These are phyloP conservation scores for Lepidurus arcticus DNA, from an alignment of 1,140 invertebrate genomes.

Conservation along the genomic window DNA sequence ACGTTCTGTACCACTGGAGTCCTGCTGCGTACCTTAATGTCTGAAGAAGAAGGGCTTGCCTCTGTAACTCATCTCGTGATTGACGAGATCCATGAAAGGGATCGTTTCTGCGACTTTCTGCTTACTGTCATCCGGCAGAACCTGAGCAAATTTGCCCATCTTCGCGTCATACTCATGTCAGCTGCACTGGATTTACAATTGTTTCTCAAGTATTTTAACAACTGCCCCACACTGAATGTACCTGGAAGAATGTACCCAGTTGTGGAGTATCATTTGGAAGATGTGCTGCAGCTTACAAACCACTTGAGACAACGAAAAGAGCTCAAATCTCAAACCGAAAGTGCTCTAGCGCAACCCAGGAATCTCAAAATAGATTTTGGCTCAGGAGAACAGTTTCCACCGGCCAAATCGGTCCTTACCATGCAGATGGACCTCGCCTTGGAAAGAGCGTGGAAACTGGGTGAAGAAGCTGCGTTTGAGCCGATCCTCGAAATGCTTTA, in stretches of 20 bases:
- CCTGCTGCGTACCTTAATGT: constrained; percentile 74
- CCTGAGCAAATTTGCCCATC: constrained; percentile 59
- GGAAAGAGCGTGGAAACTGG: constrained; percentile 54
- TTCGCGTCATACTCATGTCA: constrained; percentile 90
- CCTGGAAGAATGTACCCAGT: constrained; percentile 74
- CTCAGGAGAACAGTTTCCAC: not conserved
- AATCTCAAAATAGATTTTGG: constrained; percentile 55
- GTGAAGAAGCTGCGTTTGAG: constrained; percentile 56
- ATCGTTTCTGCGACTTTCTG: constrained; percentile 87
- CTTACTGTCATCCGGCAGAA: constrained; percentile 75
- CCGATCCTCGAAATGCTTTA: constrained; percentile 67
- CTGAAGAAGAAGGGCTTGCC: constrained; percentile 51
- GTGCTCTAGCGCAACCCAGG: constrained; percentile 55
- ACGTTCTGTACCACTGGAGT: constrained; percentile 91
- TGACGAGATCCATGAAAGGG: constrained; percentile 93
- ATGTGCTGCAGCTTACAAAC: constrained; percentile 56
- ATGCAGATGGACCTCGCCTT: constrained; percentile 57
- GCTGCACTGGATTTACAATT: constrained; percentile 77
- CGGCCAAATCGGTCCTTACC: constrained; percentile 36
- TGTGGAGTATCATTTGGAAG: constrained; percentile 71
- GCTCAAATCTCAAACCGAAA: not conserved
- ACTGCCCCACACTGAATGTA: constrained; percentile 65
- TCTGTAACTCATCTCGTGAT: constrained; percentile 79
- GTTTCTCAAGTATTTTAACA: constrained; percentile 75
- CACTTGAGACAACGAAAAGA: constrained; percentile 37